Conservation (phyloP, 2,113 vertebrate genomes). For the Electrona antarctica region DNA sequence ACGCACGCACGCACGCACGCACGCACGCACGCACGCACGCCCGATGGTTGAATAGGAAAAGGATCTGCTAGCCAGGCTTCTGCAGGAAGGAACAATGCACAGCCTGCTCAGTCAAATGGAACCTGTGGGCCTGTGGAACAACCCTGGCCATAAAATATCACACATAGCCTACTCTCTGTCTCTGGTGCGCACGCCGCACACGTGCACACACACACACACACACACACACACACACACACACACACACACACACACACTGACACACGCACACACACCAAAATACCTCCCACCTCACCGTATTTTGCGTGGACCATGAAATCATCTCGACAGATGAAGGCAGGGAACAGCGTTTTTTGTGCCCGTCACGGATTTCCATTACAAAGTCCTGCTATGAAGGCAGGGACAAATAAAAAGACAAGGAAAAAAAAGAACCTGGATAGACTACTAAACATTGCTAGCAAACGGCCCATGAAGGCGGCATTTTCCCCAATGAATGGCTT, state of each 20-base stretch:
- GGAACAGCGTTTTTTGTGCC: constrained; percentile 70
- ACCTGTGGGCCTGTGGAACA: constrained; percentile 62
- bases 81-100: constrained; percentile 57
- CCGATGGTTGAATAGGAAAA: constrained; percentile 31
- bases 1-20: background rate
- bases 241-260: constrained; percentile 23
- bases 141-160: constrained; percentile 62
- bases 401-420: no score
- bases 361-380: constrained; percentile 77
- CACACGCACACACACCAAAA: constrained; percentile 24
- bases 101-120: constrained; percentile 65
- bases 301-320: constrained; percentile 68
- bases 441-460: constrained; percentile 72
- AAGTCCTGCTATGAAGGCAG: constrained; percentile 64
- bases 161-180: constrained; percentile 34
- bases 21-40: background rate
- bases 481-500: constrained; percentile 65
- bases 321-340: constrained; percentile 71
- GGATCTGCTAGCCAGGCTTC: constrained; percentile 58
- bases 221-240: constrained; percentile 13
- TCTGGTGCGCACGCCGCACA: background rate
- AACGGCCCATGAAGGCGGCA: constrained; percentile 62
- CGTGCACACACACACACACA: background rate
- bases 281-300: background rate
- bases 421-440: constrained; percentile 43